Evolutionary conservation across 2,113 vertebrate genomes (phyloP).

Genomic region (Pantherophis guttatus): DNA sequence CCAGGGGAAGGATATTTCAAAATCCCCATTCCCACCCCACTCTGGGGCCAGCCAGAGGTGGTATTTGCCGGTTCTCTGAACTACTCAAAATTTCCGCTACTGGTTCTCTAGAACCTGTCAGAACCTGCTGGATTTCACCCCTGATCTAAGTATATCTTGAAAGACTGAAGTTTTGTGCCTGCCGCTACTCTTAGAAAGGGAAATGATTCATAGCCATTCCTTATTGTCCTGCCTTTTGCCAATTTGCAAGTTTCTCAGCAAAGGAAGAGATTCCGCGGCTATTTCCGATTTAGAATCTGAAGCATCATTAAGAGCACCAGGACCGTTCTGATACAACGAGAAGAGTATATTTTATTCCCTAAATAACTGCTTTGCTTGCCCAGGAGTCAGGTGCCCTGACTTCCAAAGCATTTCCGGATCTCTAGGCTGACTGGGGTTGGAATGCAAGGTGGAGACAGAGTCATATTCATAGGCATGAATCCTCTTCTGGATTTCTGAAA

Average conservation of each 20-base stretch:
- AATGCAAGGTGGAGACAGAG: constrained; percentile 30
- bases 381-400: constrained; percentile 2
- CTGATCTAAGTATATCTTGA: neutral
- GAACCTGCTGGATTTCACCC: no score
- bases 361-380: constrained; percentile 45
- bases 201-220: neutral
- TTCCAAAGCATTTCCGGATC: constrained; percentile 38
- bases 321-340: neutral
- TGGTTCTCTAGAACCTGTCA: no score
- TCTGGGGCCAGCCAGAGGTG: no score
- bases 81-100: no score
- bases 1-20: no score
- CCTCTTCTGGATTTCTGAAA: neutral
- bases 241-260: neutral
- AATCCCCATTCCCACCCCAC: no score
- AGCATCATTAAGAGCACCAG: constrained; percentile 27
- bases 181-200: neutral
- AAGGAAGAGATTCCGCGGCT: neutral
- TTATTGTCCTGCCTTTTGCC: neutral
- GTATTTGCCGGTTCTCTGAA: no score
- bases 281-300: constrained; percentile 19
- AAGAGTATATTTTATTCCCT: constrained; percentile 7
- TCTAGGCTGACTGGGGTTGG: constrained; percentile 26
- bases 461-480: constrained; percentile 16
- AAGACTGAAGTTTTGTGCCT: neutral